phyloP scores from a whole-genome alignment of 2,113 vertebrate genomes.

The Uria aalge region DNA sequence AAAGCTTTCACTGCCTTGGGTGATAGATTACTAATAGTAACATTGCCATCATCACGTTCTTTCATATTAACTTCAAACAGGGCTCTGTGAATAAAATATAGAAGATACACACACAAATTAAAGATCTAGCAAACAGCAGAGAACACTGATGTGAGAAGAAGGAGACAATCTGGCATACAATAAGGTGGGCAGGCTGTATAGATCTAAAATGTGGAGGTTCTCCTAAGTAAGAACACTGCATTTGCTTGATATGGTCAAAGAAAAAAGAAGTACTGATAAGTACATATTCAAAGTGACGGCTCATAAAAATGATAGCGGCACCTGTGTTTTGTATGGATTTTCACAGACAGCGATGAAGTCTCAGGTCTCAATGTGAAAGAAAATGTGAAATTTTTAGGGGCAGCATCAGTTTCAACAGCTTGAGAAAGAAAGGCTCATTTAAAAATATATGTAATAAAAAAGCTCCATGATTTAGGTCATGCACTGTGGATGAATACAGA shows the following conservation, averaged over 20 bases:
- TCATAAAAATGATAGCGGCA: neutral
- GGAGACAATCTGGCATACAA: neutral
- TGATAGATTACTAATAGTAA: constrained; percentile 88
- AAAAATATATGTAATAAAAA: neutral
- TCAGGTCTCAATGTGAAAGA: neutral
- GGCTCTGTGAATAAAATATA: constrained; percentile 79
- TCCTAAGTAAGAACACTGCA: neutral
- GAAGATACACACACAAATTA: constrained; percentile 47
- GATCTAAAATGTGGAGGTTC: neutral
- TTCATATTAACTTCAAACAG: constrained; percentile 98
- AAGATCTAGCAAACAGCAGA: neutral
- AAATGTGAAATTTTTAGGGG: neutral
- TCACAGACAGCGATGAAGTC: neutral
- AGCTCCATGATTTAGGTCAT: neutral
- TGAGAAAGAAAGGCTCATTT: neutral
- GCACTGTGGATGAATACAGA: neutral
- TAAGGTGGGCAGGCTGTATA: neutral
- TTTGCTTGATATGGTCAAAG: neutral
- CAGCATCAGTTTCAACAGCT: neutral
- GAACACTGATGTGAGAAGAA: neutral
- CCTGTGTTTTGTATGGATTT: neutral
- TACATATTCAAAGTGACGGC: neutral
- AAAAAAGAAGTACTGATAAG: neutral
- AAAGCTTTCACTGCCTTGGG: constrained; percentile 84
- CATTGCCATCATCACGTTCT: constrained; percentile 89